A percentile compares a stretch with the other conserved stretches of the same genome.
Conservation (phyloP, 2,888 invertebrate species). For the Idaea straminata region DNA sequence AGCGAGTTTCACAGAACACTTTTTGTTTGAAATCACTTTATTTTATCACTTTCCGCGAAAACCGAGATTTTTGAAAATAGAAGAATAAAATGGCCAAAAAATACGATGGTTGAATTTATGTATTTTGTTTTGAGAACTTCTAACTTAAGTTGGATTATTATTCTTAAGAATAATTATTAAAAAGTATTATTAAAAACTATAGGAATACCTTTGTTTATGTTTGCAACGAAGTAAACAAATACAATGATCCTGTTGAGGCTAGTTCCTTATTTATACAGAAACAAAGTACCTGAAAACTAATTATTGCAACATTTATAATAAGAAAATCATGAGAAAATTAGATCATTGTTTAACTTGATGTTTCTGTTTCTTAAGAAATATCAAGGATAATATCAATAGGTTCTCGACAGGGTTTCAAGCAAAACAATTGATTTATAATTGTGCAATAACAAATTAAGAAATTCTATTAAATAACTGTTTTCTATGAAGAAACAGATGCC, state of each 20-base stretch:
- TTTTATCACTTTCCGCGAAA: no score
- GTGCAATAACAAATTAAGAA: background rate
- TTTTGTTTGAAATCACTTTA: no score
- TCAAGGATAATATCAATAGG: background rate
- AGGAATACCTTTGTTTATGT: slow-evolving; percentile 16
- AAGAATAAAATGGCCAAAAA: no score
- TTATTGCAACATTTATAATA: slow-evolving; percentile 1
- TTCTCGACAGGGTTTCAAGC: background rate
- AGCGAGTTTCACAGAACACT: no score
- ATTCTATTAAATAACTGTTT: background rate
- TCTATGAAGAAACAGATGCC: no score
- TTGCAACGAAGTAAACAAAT: slow-evolving; percentile 1
- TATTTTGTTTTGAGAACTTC: no score
- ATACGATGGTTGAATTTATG: no score
- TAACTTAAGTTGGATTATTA: no score
- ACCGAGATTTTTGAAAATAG: no score
- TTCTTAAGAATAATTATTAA: no score
- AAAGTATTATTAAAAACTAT: no score
- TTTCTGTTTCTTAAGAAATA: background rate
- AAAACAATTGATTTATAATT: background rate
- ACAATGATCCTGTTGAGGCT: background rate
- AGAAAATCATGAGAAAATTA: slow-evolving; percentile 15
- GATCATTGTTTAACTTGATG: slow-evolving; percentile 4
- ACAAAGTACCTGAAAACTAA: background rate
- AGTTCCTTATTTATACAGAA: background rate